phyloP scores from a whole-genome alignment of 2,797 vertebrate genomes.

The Crax fasciolata region DNA sequence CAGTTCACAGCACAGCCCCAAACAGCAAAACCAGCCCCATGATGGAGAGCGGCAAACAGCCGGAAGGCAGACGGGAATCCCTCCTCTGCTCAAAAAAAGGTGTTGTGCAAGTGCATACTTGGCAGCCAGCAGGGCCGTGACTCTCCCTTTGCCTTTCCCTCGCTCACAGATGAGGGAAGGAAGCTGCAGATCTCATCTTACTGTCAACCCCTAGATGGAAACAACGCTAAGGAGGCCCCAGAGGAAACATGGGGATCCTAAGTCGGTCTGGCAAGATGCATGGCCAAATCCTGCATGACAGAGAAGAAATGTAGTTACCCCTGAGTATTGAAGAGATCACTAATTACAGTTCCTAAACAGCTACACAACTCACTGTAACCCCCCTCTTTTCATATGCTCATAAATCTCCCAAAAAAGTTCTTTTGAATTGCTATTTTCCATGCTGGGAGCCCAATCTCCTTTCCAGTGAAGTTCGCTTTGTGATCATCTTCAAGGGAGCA shows the following conservation, averaged over 20 bases:
- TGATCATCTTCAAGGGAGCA: conserved; percentile 56
- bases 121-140: not conserved
- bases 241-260: not conserved
- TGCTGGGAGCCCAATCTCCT: conserved; percentile 20
- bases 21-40: not conserved
- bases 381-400: conserved; percentile 39
- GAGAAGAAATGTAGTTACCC: not conserved
- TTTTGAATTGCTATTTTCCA: conserved; percentile 64
- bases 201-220: not conserved
- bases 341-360: conserved; percentile 8
- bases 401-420: conserved; percentile 48
- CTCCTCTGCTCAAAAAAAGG: not conserved
- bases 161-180: not conserved
- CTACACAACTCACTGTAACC: conserved; percentile 32
- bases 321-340: not conserved
- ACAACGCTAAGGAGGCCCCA: not conserved
- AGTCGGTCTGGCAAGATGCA: not conserved
- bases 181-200: not conserved
- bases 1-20: conserved; percentile 41
- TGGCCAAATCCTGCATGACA: accelerated
- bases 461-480: conserved; percentile 53
- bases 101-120: accelerated
- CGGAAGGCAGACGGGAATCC: not conserved
- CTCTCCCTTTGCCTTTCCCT: not conserved
- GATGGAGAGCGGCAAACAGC: not conserved